Evolutionary conservation across 2,797 vertebrate genomes (phyloP), one percentile per base, ranked within the genome.

Genomic region (Sparus aurata): DNA sequence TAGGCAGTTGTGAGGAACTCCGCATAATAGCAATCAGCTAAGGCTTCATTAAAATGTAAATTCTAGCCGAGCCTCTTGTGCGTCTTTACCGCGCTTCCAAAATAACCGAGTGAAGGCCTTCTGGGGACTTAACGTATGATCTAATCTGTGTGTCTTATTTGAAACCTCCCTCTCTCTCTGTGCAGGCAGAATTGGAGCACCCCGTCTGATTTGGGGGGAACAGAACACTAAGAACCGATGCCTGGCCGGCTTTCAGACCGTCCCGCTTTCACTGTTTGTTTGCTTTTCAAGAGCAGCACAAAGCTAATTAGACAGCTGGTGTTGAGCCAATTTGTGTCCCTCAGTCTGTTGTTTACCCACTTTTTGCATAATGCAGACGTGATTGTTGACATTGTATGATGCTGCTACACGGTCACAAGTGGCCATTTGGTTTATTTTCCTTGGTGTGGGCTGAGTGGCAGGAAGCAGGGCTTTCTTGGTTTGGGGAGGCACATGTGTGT

Each of bases 251-350:
- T 87, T 92, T 95, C 93, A 95, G 84, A 85, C 86, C 12, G 70
- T 90, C 82, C 86, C 63, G 72, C 91, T 92, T 91, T 90, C 85
- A 84, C 79, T 90, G 91, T 90, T 90, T 93, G 90, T 94, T 95
- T 94, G 92, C 92, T 93, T 94, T 95, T 94, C 93, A 94, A 93
- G 91, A 94, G 90, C 90, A 93, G 90, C 92, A 92, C 92, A 94
- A 93, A 94, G 93, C 93, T 95, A 95, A 95, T 95, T 95, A 95
- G 94, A 94, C 94, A 92, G 91, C 93, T 95, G 95, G 93, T 93
- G 89, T 85, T 85, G 82, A 89, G 93, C 94, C 94, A 94, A 94
- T 91, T 90, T 90, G 82, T 92, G 87, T 92, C 92, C 93, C 93
- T 91, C 91, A 89, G 91, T 91, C 91, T 94, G 93, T 93, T 93